Conservation (phyloP, 2,113 vertebrate genomes). For the Nothoprocta perdicaria region DNA sequence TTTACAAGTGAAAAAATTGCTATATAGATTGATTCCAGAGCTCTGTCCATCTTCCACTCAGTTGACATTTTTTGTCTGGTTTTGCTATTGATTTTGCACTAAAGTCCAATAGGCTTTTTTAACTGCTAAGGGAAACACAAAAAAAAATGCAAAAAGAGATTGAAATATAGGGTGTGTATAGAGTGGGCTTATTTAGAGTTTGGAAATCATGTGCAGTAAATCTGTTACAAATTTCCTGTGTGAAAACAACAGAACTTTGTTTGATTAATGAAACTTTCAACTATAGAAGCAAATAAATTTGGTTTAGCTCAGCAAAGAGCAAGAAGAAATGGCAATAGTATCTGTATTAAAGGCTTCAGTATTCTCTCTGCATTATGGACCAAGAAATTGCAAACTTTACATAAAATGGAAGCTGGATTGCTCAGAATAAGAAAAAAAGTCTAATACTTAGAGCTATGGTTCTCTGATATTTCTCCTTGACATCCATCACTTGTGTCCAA, state of each 20-base stretch:
- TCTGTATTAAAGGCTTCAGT: background rate
- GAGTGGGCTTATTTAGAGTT: background rate
- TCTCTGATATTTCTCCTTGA: background rate
- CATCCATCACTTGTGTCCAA: background rate
- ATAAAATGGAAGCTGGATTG: background rate
- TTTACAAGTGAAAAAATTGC: background rate
- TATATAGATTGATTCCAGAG: conserved; percentile 10
- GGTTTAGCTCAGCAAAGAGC: background rate
- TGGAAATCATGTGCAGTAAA: background rate
- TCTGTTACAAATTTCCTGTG: background rate
- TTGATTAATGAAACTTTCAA: conserved; percentile 1
- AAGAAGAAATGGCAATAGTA: background rate
- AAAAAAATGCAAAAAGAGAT: background rate
- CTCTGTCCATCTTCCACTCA: background rate
- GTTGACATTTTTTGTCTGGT: background rate
- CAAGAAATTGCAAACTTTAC: background rate
- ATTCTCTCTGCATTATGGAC: background rate
- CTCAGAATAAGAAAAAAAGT: background rate
- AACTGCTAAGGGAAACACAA: background rate
- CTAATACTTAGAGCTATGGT: background rate
- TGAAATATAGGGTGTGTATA: background rate
- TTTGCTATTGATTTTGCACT: conserved; percentile 43
- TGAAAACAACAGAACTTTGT: background rate
- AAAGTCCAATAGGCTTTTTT: background rate
- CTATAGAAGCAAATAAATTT: background rate